Conservation (phyloP, 2,113 vertebrate genomes). For the Mus musculus region DNA sequence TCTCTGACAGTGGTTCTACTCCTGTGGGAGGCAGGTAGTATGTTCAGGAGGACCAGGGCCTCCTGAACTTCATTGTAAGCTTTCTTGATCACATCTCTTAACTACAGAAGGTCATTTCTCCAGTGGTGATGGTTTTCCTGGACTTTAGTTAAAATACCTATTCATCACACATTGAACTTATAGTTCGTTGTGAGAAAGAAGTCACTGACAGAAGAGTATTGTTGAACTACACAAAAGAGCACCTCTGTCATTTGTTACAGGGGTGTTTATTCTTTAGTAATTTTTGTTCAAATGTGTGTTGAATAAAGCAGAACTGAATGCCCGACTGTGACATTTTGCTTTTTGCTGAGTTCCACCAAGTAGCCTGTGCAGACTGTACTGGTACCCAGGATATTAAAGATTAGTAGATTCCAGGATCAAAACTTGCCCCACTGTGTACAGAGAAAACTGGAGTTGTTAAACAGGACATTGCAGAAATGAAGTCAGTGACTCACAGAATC, state of each 20-base stretch:
- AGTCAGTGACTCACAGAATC: not conserved
- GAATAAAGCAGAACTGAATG: slow-evolving; percentile 64
- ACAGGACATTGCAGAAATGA: not conserved
- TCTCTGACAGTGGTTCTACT: not conserved
- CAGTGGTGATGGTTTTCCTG: not conserved
- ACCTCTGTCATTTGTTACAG: slow-evolving; percentile 9
- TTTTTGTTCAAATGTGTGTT: slow-evolving; percentile 49
- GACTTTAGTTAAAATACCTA: slow-evolving; percentile 3
- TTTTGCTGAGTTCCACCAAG: slow-evolving; percentile 57
- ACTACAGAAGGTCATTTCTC: not conserved
- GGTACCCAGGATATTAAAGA: not conserved
- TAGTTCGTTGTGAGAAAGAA: slow-evolving; percentile 9
- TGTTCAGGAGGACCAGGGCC: not conserved
- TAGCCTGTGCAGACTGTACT: not conserved
- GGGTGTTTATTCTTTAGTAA: not conserved
- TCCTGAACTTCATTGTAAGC: not conserved
- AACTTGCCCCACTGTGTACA: not conserved
- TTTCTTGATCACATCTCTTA: not conserved
- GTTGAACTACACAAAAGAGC: not conserved
- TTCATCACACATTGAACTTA: not conserved
- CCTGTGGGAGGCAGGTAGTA: not conserved
- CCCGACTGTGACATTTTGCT: not conserved
- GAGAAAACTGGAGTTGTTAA: not conserved
- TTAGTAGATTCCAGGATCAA: not conserved
- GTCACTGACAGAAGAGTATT: not conserved